Base-by-base conservation (phyloP, 1,140 invertebrate genomes). In the Plutomurus gul region DNA sequence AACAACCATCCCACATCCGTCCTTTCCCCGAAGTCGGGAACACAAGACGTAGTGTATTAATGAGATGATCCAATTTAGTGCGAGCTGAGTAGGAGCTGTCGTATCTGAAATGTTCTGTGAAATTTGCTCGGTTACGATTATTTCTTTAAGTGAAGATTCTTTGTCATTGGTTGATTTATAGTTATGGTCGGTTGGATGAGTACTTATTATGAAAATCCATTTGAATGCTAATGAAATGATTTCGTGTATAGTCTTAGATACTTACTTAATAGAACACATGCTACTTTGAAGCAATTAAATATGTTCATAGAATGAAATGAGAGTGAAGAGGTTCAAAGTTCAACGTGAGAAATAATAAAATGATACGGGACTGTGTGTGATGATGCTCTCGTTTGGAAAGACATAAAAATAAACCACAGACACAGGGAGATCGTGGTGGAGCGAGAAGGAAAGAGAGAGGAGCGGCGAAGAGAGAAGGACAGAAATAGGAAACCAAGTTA, bases 41-140 rank as follows among this genome's bases (percentile, higher is more conserved):
- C 36, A 16, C 6, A 16, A 65, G 36, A 36, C n/a, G n/a, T n/a
- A 7, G 56, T 65, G n/a, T n/a, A n/a, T 65, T 65, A 65, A 65
- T 65, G 25, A 65, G 56, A 25, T 65, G 56, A 25, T 65, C 56
- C 56, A 65, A 13, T 65, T 65, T 65, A 30, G 30, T 65, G 56
- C 25, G 36, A 65, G 27, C 27, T 33, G 18, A 33, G 30, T 65
- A 65, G 18, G 56, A 7, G 13, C 27, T 65, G 56, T 65, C 56
- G 36, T 30, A 33, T 25, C 8, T 65, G 56, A 65, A 65, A 65
- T 65, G 56, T 65, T 65, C 56, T 65, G 56, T 65, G 56, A 65
- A 65, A 65, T 65, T 65, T 36, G 47, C 25, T 51, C 47, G 18
- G 47, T 22, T 22, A 51, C 47, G 25, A 65, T 65, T n/a, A 65